A percentile compares a stretch with the other conserved stretches of the same genome.
Conservation (phyloP, 2,797 vertebrate genomes). For the Enteromius trimaculatus region DNA sequence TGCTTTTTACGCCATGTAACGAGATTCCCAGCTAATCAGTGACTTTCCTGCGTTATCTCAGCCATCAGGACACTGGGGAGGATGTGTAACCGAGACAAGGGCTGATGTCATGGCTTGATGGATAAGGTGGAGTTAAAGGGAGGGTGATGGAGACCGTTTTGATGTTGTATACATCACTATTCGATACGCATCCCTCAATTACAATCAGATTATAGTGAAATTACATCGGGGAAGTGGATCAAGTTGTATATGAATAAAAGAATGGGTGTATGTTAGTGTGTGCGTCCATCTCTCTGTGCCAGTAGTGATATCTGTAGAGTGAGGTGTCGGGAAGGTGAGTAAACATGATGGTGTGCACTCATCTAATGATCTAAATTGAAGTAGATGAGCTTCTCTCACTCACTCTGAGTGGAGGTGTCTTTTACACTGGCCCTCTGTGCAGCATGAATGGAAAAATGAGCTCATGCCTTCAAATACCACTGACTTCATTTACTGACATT, state of each 20-base stretch:
- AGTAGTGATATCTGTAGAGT: slow-evolving; percentile 13
- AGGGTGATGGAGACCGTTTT: slow-evolving; percentile 39
- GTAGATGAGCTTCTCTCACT: slow-evolving; percentile 60
- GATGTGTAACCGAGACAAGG: slow-evolving; percentile 81
- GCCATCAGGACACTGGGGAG: slow-evolving; percentile 81
- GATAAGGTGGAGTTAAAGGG: slow-evolving; percentile 59
- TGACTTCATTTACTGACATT: slow-evolving; percentile 73
- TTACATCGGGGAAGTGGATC: neutral
- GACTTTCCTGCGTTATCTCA: slow-evolving; percentile 82
- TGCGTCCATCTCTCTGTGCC: slow-evolving; percentile 45
- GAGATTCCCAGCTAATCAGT: slow-evolving; percentile 85
- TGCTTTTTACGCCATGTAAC: slow-evolving; percentile 77
- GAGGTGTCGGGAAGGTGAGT: slow-evolving; percentile 56
- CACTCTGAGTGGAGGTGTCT: slow-evolving; percentile 73
- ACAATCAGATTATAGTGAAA: slow-evolving; percentile 30
- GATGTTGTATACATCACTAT: slow-evolving; percentile 42
- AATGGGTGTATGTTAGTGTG: slow-evolving; percentile 25
- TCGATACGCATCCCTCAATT: slow-evolving; percentile 15
- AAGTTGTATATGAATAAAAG: neutral
- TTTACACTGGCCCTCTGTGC: slow-evolving; percentile 74
- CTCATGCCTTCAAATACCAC: slow-evolving; percentile 75
- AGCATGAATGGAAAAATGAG: slow-evolving; percentile 79
- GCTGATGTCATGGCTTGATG: slow-evolving; percentile 83
- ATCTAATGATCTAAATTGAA: slow-evolving; percentile 61
- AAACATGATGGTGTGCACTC: slow-evolving; percentile 54